Evolutionary conservation across 2,113 vertebrate genomes (phyloP), one percentile per base, ranked within the genome.

Genomic region (Oncorhynchus mykiss): DNA sequence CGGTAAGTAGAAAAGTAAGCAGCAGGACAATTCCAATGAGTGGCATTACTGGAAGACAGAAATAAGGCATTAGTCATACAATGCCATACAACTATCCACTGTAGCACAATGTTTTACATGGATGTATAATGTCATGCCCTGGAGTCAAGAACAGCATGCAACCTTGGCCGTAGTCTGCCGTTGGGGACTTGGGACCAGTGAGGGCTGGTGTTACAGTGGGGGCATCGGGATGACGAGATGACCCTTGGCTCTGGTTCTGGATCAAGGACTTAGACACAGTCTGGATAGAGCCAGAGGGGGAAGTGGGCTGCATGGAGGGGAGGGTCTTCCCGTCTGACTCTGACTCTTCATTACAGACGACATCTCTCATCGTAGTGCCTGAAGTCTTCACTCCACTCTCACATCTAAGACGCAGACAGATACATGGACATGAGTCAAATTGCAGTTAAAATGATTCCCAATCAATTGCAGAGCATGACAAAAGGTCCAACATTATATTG

Each of bases 381-480:
- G 0, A 3, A 0, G 0, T 8, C 1, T 78, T 85, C n/a, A 81
- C 86, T 20, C 88, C 86, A 34, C 27, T 68, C 1, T 2, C 34
- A 74, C 91, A 92, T 57, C 91, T 92, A 14, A 49, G 69, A 29
- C 14, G 16, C 27, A 79, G 18, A 7, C 48, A 18, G 69, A 59
- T 22, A 24, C n/a, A 25, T 13, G 5, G 24, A 4, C n/a, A 9
- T 18, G 65, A 67, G 65, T 9, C 11, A 67, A 12, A 67, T 11
- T 62, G 11, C 5, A 75, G 20, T 22, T 22, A 27, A 74, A 31
- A 20, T 29, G 25, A 16, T 54, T 18, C 51, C 16, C 18, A 54
- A 54, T 74, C 67, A 20, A 34, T 34, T 68, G 16, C 65, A 29
- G 16, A 7, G 12, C 16, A 5, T 34, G 27, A 16, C 12, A 22